phyloP scores from a whole-genome alignment of 2,113 vertebrate species.

The Rafetus swinhoei region DNA sequence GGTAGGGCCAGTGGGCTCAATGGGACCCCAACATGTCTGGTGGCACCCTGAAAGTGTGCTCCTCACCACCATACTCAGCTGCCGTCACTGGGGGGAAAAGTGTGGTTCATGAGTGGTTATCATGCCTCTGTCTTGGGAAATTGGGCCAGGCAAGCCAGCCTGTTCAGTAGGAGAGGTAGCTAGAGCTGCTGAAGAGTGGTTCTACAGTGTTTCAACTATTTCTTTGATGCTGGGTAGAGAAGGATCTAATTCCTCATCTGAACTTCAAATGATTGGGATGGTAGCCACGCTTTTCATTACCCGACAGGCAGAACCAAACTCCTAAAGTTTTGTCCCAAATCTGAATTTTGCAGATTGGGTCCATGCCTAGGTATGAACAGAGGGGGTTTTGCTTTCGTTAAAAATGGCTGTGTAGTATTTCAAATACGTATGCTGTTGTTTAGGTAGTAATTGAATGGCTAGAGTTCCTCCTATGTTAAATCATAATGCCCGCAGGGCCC shows the following conservation, averaged over 20 bases:
- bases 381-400: not conserved
- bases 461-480: rapidly evolving
- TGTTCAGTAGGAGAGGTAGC: not conserved
- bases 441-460: not conserved
- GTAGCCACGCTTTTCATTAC: not conserved
- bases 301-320: not conserved
- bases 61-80: rapidly evolving
- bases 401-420: rapidly evolving
- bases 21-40: no score
- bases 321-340: not conserved
- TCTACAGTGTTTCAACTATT: not conserved
- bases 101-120: not conserved
- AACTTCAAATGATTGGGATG: not conserved
- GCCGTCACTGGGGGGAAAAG: not conserved
- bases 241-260: not conserved
- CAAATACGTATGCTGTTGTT: not conserved
- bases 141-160: not conserved
- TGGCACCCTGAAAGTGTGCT: no score
- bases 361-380: not conserved
- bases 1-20: no score
- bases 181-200: rapidly evolving
- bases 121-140: not conserved
- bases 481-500: no score
- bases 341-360: rapidly evolving
- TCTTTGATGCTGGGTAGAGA: not conserved